Percentiles rank a stretch among this genome's conserved stretches.
Evolutionary conservation across 2,113 vertebrate species (phyloP).

Genomic region (Chunga burmeisteri): DNA sequence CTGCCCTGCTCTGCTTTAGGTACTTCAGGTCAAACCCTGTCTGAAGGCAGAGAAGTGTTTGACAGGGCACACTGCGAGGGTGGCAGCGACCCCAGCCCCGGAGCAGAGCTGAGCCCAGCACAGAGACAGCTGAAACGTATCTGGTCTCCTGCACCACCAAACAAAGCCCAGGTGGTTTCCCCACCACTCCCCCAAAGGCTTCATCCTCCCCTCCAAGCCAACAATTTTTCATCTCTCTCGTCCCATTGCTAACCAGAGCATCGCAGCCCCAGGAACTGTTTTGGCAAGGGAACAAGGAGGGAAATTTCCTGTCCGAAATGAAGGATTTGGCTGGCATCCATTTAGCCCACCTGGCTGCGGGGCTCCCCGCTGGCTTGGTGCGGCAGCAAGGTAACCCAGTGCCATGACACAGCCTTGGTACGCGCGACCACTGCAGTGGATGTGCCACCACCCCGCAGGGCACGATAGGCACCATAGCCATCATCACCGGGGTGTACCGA

Average conservation of each 20-base stretch:
- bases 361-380: neutral
- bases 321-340: neutral
- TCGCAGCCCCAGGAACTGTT: neutral
- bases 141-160: neutral
- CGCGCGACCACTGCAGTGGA: rapidly evolving
- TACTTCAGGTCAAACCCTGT: neutral
- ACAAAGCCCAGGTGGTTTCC: neutral
- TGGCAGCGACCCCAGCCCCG: neutral
- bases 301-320: neutral
- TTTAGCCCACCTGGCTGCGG: neutral
- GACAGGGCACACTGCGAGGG: neutral
- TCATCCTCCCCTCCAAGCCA: neutral
- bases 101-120: neutral
- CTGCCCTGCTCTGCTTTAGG: neutral
- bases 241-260: neutral
- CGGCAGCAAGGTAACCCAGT: neutral
- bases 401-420: neutral
- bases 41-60: neutral
- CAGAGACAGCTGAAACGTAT: rapidly evolving
- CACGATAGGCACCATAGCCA: rapidly evolving
- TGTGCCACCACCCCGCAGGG: neutral
- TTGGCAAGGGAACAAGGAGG: neutral
- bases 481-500: rapidly evolving
- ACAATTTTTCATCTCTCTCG: neutral
- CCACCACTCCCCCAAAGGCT: too few species aligned